A percentile compares a stretch with the other conserved stretches of the same genome.
phyloP scores from a whole-genome alignment of 1,140 invertebrate species.

The Drosophila arawakana region DNA sequence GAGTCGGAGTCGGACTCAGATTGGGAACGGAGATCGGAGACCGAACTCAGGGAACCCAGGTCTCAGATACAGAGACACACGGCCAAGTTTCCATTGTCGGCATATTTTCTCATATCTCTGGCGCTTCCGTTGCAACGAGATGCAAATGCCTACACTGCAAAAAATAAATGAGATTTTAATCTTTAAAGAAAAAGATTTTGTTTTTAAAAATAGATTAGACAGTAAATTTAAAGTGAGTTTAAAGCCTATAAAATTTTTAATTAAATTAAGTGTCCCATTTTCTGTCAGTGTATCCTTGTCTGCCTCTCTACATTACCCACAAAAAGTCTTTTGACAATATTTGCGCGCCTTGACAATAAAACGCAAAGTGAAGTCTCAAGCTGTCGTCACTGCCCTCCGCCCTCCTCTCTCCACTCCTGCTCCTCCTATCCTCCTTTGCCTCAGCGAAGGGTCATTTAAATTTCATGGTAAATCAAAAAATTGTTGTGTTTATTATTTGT shows the following conservation, averaged over 20 bases:
- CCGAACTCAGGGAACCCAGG: constrained; percentile 3
- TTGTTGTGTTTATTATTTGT: constrained; percentile 80
- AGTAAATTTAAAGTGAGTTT: too few relatives aligned
- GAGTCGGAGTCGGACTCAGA: constrained; percentile 6
- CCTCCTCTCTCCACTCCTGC: background rate
- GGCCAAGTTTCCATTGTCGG: constrained; percentile 64
- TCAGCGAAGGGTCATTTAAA: constrained; percentile 69
- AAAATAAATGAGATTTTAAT: too few relatives aligned
- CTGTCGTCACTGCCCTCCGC: constrained; percentile 23
- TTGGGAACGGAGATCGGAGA: background rate
- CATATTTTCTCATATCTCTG: constrained; percentile 72
- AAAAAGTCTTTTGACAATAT: constrained; percentile 80
- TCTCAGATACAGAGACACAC: constrained; percentile 7
- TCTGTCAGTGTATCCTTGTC: background rate
- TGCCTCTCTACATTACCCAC: constrained; percentile 4
- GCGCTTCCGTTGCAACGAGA: constrained; percentile 79
- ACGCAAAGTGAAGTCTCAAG: constrained; percentile 74
- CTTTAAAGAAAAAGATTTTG: too few relatives aligned
- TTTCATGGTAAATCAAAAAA: constrained; percentile 82
- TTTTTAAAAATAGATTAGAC: too few relatives aligned
- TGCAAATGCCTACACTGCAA: constrained; percentile 57
- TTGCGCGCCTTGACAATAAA: constrained; percentile 80
- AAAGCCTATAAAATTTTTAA: too few relatives aligned
- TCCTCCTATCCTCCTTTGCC: background rate
- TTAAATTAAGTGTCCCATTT: background rate